Evolutionary conservation across 2,888 invertebrate genomes (phyloP), one percentile per base, ranked within the genome.

Genomic region (Tuberolachnus salignus): DNA sequence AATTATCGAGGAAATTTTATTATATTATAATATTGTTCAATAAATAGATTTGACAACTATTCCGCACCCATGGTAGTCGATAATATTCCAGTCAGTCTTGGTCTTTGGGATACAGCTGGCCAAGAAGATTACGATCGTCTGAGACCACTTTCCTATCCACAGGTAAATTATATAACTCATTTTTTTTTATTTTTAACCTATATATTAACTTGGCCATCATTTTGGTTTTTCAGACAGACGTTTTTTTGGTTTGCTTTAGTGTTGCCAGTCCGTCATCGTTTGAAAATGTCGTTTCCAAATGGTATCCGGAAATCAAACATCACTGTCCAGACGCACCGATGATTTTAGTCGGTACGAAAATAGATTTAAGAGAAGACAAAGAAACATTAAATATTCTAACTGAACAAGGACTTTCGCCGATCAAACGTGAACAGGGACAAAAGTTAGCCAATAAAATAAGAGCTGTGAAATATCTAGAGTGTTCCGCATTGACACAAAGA

Each of bases 281-380:
- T 89, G 98, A 98, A 89, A 99, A 98, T 90, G 97, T 99, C 82
- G 95, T 95, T 85, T 97, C 97, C 83, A 99, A 99, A 89, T 99
- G 98, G 99, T 97, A 97, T 88, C 98, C 98, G 83, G 99, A 99
- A 90, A 97, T 99, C 84, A 97, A 98, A 88, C 98, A 99, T 87
- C 98, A 99, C 87, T 99, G 98, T 89, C 98, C 98, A 82, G 98
- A 98, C 88, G 97, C 98, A 83, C 98, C 98, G 81, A 96, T 99
- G 87, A 94, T 99, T 86, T 90, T 99, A 87, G 97, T 98, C 86
- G 98, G 98, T 84, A 99, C 98, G 83, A 99, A 99, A 90, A 95
- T 98, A 87, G 99, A 99, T 89, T 90, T 99, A 86, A 90, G 98
- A 85, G 98, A 99, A 87, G 98, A 98, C 87, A 92, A 96, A 85